phyloP scores from a whole-genome alignment of 2,888 invertebrate genomes.

The Drosophila peninsularis region DNA sequence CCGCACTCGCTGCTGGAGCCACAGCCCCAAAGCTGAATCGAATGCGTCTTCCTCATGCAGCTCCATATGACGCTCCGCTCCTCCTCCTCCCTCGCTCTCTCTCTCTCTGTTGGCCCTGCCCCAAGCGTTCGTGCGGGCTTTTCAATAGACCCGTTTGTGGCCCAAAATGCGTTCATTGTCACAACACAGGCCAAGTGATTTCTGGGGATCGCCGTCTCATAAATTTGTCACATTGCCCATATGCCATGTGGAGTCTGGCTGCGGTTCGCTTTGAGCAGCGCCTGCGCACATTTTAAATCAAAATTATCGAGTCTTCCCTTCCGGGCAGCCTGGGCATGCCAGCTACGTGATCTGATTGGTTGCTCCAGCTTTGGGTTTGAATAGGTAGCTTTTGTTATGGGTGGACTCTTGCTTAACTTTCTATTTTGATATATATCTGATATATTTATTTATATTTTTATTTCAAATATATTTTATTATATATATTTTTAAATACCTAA shows the following conservation, averaged over 20 bases:
- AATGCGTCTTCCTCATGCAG: conserved; percentile 25
- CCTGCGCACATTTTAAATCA: conserved; percentile 77
- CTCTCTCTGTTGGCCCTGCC: neutral
- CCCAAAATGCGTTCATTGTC: conserved; percentile 60
- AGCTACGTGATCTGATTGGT: neutral
- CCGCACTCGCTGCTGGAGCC: conserved; percentile 18
- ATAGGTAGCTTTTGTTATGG: too few relatives aligned
- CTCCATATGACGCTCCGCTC: conserved; percentile 2
- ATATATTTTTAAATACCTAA: too few relatives aligned
- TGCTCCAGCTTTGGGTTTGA: too few relatives aligned
- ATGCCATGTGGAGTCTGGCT: conserved; percentile 31
- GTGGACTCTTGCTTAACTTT: too few relatives aligned
- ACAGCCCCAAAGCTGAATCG: conserved; percentile 9
- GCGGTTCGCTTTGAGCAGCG: conserved; percentile 60
- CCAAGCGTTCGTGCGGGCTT: conserved; percentile 50
- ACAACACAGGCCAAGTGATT: conserved; percentile 50
- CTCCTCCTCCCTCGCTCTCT: neutral
- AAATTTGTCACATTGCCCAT: conserved; percentile 72
- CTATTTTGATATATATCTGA: too few relatives aligned
- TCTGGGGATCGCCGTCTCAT: conserved; percentile 56
- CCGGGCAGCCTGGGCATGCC: conserved; percentile 3
- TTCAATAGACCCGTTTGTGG: conserved; percentile 56
- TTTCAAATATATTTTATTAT: too few relatives aligned
- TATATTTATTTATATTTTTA: too few relatives aligned
- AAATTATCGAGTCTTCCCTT: conserved; percentile 48